phyloP scores from a whole-genome alignment of 2,888 invertebrate species.

The Scrobipalpa costella region DNA sequence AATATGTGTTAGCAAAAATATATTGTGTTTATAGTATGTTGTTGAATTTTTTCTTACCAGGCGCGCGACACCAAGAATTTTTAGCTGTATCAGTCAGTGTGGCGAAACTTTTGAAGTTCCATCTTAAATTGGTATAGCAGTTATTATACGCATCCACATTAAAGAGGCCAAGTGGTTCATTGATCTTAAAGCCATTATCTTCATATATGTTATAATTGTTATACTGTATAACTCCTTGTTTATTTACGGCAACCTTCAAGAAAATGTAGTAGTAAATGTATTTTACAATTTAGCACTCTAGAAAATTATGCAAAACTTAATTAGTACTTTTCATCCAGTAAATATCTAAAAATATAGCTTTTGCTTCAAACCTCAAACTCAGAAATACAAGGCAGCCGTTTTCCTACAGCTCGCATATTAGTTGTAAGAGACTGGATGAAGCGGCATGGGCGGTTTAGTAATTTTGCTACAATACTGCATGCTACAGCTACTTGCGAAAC shows the following conservation, averaged over 20 bases:
- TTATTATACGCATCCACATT: conserved; percentile 57
- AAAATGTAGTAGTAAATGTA: too few relatives aligned
- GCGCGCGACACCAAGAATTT: conserved; percentile 56
- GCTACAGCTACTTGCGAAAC: conserved; percentile 80
- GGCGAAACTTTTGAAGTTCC: conserved; percentile 49
- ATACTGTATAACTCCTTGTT: conserved; percentile 73
- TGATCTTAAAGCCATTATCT: conserved; percentile 69
- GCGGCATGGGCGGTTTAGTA: conserved; percentile 83
- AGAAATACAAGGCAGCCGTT: conserved; percentile 70
- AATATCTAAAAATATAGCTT: too few relatives aligned
- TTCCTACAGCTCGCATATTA: conserved; percentile 82
- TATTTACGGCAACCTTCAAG: conserved; percentile 56
- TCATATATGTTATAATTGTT: conserved; percentile 68
- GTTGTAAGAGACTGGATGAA: conserved; percentile 83
- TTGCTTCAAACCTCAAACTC: conserved; percentile 70
- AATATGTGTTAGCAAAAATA: neutral
- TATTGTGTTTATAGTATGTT: neutral
- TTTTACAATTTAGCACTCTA: too few relatives aligned
- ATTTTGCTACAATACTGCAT: conserved; percentile 83
- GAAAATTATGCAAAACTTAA: too few relatives aligned
- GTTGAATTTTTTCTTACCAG: conserved; percentile 44
- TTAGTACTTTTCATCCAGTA: too few relatives aligned
- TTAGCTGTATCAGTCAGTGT: conserved; percentile 54
- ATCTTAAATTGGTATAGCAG: conserved; percentile 47
- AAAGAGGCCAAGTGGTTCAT: conserved; percentile 43